A percentile compares a stretch with the other conserved stretches of the same genome.
Conservation (phyloP, 2,797 vertebrate genomes). For the Notamacropus eugenii region DNA sequence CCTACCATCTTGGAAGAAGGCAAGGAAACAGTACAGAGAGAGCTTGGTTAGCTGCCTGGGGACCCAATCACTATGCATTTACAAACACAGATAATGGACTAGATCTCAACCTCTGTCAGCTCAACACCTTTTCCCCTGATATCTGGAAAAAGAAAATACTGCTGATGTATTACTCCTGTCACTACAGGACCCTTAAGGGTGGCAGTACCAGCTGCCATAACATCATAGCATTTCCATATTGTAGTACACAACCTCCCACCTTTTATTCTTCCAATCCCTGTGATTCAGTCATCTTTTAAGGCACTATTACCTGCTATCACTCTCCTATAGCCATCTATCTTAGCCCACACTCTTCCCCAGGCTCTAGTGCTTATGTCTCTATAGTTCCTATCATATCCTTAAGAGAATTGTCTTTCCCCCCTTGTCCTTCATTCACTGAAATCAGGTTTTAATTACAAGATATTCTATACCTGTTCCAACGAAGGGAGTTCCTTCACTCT, state of each 20-base stretch:
- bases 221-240: neutral
- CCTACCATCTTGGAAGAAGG: neutral
- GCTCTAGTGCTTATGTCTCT: neutral
- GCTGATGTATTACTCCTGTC: neutral
- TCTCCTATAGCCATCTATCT: neutral
- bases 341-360: neutral
- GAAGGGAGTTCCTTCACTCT: too few species aligned
- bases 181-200: neutral
- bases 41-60: neutral
- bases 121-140: neutral
- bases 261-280: neutral
- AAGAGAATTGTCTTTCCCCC: neutral
- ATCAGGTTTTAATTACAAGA: neutral
- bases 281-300: neutral
- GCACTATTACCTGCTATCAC: neutral
- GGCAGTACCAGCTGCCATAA: neutral
- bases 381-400: neutral
- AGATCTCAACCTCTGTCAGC: neutral
- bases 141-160: neutral
- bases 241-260: neutral
- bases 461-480: neutral
- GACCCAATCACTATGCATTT: neutral
- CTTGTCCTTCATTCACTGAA: neutral
- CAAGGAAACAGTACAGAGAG: neutral
- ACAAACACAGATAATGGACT: neutral